Percentiles rank a stretch among this genome's conserved stretches.
Conservation (phyloP, 2,888 invertebrate genomes). For the Eulithis prunata region DNA sequence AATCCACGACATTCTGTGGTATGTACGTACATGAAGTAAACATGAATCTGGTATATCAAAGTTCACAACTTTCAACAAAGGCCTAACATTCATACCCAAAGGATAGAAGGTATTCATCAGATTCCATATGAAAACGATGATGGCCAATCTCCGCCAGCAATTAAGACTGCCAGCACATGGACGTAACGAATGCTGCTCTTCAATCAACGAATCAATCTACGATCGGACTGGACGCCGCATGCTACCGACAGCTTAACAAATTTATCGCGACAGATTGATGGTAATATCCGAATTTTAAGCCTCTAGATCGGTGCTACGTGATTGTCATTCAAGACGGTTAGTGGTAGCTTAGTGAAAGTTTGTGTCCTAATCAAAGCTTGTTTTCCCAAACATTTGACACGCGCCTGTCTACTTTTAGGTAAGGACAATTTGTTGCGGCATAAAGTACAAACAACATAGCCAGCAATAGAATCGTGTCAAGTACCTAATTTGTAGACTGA, state of each 20-base stretch:
- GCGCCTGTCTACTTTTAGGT: no score
- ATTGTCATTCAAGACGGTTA: background rate
- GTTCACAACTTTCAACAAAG: background rate
- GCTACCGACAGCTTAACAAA: conserved; percentile 78
- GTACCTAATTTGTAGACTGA: no score
- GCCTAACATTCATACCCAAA: background rate
- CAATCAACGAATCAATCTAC: conserved; percentile 84
- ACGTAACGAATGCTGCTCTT: conserved; percentile 81
- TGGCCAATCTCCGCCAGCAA: conserved; percentile 78
- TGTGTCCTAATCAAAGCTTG: no score
- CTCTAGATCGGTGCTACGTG: conserved; percentile 64
- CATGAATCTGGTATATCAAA: no score
- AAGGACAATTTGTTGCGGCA: no score
- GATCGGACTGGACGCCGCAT: conserved; percentile 81
- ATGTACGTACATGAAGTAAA: no score
- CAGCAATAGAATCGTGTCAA: no score
- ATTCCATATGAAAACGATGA: conserved; percentile 53
- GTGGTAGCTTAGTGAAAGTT: no score
- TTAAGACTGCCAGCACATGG: conserved; percentile 77
- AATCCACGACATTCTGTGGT: no score
- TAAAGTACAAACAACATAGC: no score
- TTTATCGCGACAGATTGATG: conserved; percentile 76
- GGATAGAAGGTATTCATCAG: conserved; percentile 22
- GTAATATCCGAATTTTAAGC: conserved; percentile 80
- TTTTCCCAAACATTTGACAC: no score